A percentile compares a stretch with the other conserved stretches of the same genome.
Conservation (phyloP, 1,140 invertebrate genomes). For the Dinoponera quadriceps region DNA sequence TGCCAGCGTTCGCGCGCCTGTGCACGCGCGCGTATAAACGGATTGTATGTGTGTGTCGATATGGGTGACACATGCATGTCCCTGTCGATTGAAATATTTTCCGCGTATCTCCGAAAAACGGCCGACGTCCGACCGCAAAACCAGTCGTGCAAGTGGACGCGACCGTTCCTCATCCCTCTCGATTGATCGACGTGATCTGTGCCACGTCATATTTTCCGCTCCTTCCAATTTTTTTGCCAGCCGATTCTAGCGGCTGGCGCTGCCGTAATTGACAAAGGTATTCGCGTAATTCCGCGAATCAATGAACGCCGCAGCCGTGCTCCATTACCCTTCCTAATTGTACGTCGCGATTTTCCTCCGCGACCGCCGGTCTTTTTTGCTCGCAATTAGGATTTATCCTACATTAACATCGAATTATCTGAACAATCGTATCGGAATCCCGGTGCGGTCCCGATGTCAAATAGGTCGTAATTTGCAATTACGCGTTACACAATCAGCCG, state of each 20-base stretch:
- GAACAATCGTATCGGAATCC: slow-evolving; percentile 61
- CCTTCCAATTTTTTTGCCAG: slow-evolving; percentile 13
- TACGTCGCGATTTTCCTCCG: slow-evolving; percentile 18
- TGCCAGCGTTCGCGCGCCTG: neutral
- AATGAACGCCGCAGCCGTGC: slow-evolving; percentile 42
- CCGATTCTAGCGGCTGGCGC: slow-evolving; percentile 21
- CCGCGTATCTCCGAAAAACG: slow-evolving; percentile 66
- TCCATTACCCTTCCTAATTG: slow-evolving; percentile 62
- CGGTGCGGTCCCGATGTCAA: slow-evolving; percentile 34
- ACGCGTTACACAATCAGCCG: slow-evolving; percentile 61
- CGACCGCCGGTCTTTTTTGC: slow-evolving; percentile 2
- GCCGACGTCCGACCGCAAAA: slow-evolving; percentile 71
- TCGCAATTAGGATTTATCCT: slow-evolving; percentile 61
- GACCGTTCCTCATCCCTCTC: slow-evolving; percentile 2
- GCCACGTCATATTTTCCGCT: slow-evolving; percentile 67
- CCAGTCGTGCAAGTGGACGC: slow-evolving; percentile 70
- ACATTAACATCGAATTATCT: slow-evolving; percentile 62
- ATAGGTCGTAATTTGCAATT: slow-evolving; percentile 62
- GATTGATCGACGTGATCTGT: slow-evolving; percentile 67
- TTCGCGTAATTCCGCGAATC: slow-evolving; percentile 36
- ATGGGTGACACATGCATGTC: neutral
- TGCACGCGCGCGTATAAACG: slow-evolving; percentile 3
- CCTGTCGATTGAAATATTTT: slow-evolving; percentile 68
- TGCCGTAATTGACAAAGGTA: slow-evolving; percentile 71
- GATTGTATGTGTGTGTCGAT: slow-evolving; percentile 7